Conservation (phyloP, 1,140 invertebrate genomes). For the Campoletis sonorensis region DNA sequence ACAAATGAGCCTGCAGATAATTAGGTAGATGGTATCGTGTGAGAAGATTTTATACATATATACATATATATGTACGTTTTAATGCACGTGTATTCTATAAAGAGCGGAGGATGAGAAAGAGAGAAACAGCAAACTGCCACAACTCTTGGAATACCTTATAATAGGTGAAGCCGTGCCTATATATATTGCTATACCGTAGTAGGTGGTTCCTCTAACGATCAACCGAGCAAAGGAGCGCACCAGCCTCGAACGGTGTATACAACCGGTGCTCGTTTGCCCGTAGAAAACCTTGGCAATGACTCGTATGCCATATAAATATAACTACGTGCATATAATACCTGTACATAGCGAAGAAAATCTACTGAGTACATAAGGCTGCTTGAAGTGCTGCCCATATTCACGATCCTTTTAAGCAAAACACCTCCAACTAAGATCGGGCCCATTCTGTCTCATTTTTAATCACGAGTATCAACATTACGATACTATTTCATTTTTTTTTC, state of each 20-base stretch:
- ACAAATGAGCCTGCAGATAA: conserved; percentile 71
- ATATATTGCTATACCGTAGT: conserved; percentile 53
- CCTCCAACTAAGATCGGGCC: too few relatives aligned
- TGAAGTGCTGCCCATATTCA: too few relatives aligned
- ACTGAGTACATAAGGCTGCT: too few relatives aligned
- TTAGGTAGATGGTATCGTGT: conserved; percentile 72
- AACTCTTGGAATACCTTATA: conserved; percentile 58
- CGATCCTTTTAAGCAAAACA: too few relatives aligned
- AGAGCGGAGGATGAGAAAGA: not conserved
- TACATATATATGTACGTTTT: conserved; percentile 9
- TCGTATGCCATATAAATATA: conserved; percentile 1
- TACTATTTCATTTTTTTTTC: too few relatives aligned
- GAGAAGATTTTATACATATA: conserved; percentile 58
- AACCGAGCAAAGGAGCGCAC: conserved; percentile 47
- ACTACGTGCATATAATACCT: not conserved
- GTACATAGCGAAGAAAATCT: not conserved
- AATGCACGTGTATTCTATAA: not conserved
- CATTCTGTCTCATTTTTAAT: too few relatives aligned
- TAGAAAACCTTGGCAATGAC: conserved; percentile 65
- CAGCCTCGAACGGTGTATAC: conserved; percentile 53
- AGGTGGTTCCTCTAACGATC: conserved; percentile 67
- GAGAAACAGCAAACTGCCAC: conserved; percentile 54
- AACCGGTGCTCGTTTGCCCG: conserved; percentile 46
- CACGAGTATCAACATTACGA: too few relatives aligned
- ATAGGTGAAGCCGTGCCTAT: not conserved